A percentile compares a stretch with the other conserved stretches of the same genome.
Conservation (phyloP, 92 coral and sea anemone genomes). For the Heliopora coerulea region DNA sequence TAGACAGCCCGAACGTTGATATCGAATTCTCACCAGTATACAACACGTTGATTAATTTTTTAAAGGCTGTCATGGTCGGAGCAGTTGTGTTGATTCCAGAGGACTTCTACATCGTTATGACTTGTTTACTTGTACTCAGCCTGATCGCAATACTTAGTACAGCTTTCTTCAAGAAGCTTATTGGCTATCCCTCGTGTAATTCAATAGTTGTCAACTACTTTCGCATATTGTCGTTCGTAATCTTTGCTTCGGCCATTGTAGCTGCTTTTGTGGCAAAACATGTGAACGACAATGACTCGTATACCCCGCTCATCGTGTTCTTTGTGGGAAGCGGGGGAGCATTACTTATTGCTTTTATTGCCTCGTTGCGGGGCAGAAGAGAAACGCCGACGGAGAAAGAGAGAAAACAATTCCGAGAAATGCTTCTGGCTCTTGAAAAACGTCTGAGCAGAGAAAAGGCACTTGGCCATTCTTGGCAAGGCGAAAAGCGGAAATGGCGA, state of each 20-base stretch:
- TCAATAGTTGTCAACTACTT: slow-evolving; percentile 74
- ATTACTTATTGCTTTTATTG: slow-evolving; percentile 59
- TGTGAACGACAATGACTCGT: slow-evolving; percentile 57
- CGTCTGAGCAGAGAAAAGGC: slow-evolving; percentile 59
- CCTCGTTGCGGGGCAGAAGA: slow-evolving; percentile 53
- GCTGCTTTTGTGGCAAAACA: slow-evolving; percentile 68
- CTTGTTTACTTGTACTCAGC: slow-evolving; percentile 57
- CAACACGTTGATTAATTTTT: slow-evolving; percentile 72
- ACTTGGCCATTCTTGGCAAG: slow-evolving; percentile 85
- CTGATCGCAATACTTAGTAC: slow-evolving; percentile 72
- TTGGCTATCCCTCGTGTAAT: slow-evolving; percentile 65
- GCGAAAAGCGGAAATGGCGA: slow-evolving; percentile 72
- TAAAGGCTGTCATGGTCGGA: slow-evolving; percentile 91
- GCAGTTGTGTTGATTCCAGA: slow-evolving; percentile 73
- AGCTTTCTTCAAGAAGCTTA: slow-evolving; percentile 57
- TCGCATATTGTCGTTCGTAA: slow-evolving; percentile 77
- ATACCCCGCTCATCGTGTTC: slow-evolving; percentile 65
- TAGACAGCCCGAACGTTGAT: slow-evolving; percentile 84
- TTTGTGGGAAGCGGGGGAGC: slow-evolving; percentile 60
- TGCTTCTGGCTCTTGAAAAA: slow-evolving; percentile 59
- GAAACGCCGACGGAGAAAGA: slow-evolving; percentile 73
- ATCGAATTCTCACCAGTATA: slow-evolving; percentile 86
- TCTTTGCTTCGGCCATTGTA: slow-evolving; percentile 59
- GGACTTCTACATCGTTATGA: slow-evolving; percentile 50
- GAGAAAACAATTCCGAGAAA: slow-evolving; percentile 69